Conservation (phyloP, 53 echinoderm and acorn worm species). For the Crossaster papposus region DNA sequence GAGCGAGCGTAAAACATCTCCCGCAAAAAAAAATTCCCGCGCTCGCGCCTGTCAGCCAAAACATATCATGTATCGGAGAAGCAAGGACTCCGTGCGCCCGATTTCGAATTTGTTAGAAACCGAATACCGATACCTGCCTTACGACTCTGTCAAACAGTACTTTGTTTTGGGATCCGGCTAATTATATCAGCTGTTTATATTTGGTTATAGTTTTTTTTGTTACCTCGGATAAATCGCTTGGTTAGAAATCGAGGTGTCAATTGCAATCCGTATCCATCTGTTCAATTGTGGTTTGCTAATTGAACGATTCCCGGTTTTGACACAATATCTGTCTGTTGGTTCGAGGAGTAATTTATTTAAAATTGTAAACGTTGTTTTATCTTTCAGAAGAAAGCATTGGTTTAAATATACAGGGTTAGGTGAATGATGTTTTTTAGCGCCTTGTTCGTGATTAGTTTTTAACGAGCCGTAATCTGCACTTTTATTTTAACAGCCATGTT, state of each 20-base stretch:
- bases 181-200: background rate
- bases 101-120: background rate
- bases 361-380: too few species aligned
- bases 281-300: background rate
- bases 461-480: background rate
- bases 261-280: conserved; percentile 8
- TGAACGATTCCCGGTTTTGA: conserved; percentile 16
- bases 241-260: background rate
- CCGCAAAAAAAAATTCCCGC: background rate
- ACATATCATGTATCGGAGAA: conserved; percentile 16
- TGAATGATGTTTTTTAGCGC: background rate
- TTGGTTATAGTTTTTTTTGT: background rate
- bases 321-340: too few species aligned
- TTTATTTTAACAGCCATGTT: background rate
- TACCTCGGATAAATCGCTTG: background rate
- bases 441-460: background rate
- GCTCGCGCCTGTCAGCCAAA: background rate
- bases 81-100: background rate
- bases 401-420: too few species aligned
- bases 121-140: background rate
- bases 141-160: conserved; percentile 31
- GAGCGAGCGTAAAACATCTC: background rate
- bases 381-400: too few species aligned
- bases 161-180: conserved; percentile 20
- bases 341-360: too few species aligned